Base-by-base conservation (phyloP, 2,113 vertebrate species). In the Rhinolophus ferrumequinum region DNA sequence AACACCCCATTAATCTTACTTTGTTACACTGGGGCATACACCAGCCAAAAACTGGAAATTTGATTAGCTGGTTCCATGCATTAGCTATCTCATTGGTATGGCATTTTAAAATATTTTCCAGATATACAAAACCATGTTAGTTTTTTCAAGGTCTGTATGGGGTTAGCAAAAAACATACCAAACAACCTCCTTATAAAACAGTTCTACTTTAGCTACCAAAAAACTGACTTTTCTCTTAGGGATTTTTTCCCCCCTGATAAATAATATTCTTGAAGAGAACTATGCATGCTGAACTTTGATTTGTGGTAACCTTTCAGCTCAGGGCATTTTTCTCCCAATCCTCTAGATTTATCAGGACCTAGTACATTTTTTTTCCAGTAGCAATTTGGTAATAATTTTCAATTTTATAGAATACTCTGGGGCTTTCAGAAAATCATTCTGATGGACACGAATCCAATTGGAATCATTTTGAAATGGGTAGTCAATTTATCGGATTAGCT, bases 401-500 rank as follows among this genome's bases (percentile, higher is more conserved):
- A 97, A 82, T 95, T 97, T 96, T 97, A 75, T 88, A 88, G n/a
- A 98, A 96, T 96, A 50, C 75, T 95, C 96, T 95, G 18, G 14
- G 95, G 58, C 96, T 83, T 96, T 97, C 84, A 72, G 82, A 98
- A 96, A 90, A 97, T 41, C 90, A 95, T 97, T 96, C 83, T 97
- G 97, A 90, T 92, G 93, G 70, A 90, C 87, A 80, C 11, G 97
- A 98, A 98, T 96, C 93, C 95, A 93, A 87, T 38, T 92, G 85
- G 83, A 98, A 97, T 98, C 81, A 97, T 93, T 95, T 97, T 97
- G 95, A 98, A 98, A 98, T 90, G 41, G 87, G 95, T 92, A 97
- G 95, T 97, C 90, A 98, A 95, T 72, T 98, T 97, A 93, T 97
- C 93, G 96, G 97, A 98, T 98, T 98, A 98, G 64, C 72, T 93